These are phyloP conservation scores for Hemiscyllium ocellatum DNA, from an alignment of 2,113 vertebrate genomes.

Conservation along the genomic window DNA sequence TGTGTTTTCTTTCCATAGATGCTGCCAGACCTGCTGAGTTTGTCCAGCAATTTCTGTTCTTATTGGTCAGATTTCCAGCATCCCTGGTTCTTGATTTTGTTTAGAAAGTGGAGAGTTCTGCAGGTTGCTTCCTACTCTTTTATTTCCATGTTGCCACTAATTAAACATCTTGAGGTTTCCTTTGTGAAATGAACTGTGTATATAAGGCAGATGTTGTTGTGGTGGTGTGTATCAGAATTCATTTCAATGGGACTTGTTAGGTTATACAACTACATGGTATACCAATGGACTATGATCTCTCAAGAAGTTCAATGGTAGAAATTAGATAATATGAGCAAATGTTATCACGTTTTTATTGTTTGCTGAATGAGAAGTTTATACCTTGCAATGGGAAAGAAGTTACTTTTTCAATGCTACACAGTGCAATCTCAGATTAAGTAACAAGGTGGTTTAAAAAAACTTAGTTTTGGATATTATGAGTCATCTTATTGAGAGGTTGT, in stretches of 20 bases:
- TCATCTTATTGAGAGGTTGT: no score
- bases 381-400: background rate
- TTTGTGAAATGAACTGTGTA: background rate
- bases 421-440: background rate
- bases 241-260: background rate
- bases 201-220: background rate
- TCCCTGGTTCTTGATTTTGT: background rate
- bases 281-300: background rate
- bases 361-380: background rate
- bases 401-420: background rate
- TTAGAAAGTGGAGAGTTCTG: no score
- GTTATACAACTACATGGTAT: no score
- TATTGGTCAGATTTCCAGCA: background rate
- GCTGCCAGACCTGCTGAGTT: no score
- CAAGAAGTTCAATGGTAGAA: background rate
- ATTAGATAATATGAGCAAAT: background rate
- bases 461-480: no score
- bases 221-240: background rate
- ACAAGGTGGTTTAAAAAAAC: no score
- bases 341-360: background rate
- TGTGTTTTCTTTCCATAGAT: no score
- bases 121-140: background rate
- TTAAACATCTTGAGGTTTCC: background rate
- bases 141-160: no score
- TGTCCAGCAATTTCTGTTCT: no score